Evolutionary conservation across 2,888 invertebrate genomes (phyloP), one percentile per base, ranked within the genome.

Genomic region (Luffia ferchaultella): DNA sequence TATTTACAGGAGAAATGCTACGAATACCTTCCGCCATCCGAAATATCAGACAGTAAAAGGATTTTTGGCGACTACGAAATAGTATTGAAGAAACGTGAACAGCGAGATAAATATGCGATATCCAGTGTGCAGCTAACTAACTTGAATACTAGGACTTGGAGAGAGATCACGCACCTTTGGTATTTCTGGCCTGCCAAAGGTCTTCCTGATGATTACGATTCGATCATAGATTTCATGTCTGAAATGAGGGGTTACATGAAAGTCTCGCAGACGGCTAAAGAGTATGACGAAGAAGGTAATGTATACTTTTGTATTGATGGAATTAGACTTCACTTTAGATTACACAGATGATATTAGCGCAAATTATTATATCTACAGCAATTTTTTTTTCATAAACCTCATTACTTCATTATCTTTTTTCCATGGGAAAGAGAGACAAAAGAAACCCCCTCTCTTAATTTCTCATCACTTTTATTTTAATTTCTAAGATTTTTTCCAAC

Each of bases 111-210:
- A 73, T 97, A 95, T 70, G 93, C 96, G 46, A 90, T 96, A 51
- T 95, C 96, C 18, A 90, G 88, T 59, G 83, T 97, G 16, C 91
- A 94, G 68, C 79, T 97, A 1, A 93, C 94, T 83, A 93, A 93
- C 70, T 16, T 92, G 73, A 87, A 89, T 57, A 92, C 91, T 45
- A 93, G 93, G 69, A 90, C 92, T 54, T 92, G 93, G 87, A 80
- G 96, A 44, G 96, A 97, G 70, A 87, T 97, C 50, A 93, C 90
- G 0, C 97, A 97, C 65, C 89, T 96, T 63, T 97, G 97, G 96
- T 96, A 95, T 80, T 89, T 94, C 64, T 97, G 97, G 97, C 96
- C 97, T 0, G 87, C 89, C n/a, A 89, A 91, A 55, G 95, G 95
- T 0, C 91, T 93, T 1, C 96, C 96, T 1, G 87, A 88, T 5